Evolutionary conservation across 2,888 invertebrate species (phyloP), one percentile per base, ranked within the genome.

Genomic region (Agrochola lychnidis): DNA sequence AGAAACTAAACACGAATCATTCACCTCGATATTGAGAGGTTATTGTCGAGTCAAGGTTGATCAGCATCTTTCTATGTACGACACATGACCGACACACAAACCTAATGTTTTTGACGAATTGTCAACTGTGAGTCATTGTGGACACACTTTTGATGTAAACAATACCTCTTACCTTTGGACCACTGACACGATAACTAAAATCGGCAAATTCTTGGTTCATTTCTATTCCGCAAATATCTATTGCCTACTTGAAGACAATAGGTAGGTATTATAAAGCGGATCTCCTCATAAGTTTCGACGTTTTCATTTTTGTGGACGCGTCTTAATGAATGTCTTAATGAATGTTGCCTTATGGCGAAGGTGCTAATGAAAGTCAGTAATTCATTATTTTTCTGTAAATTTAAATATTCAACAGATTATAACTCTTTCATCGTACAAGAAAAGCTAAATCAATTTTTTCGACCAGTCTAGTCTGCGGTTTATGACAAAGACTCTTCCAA

Each of bases 1-100:
- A 82, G 74, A 87, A 82, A 81, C 83, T 70, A 83, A 88, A 89
- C 89, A 91, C 86, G 91, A 90, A 89, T 91, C 88, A 75, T 90
- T 92, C 89, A 91, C 90, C 89, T 91, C 91, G 85, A 85, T 90
- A 86, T 76, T 73, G 64, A 85, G 89, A 89, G 87, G 86, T 88
- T 86, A 83, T 81, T 89, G 87, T 63, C 84, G 84, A 93, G 91
- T 91, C 91, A 94, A 93, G 92, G 93, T 86, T 91, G 90, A 90
- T 88, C 84, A 79, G 70, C 78, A 68, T 78, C 71, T 93, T 93
- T 91, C 90, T 93, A 94, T 92, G 92, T 91, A 84, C 63, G 76
- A 76, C 90, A 84, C 89, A 88, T 86, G 75, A 82, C 74, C 87
- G 91, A 89, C 93, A 93, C 88, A 87, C 82, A 92, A 92, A 92